Evolutionary conservation across 2,888 invertebrate genomes (phyloP), one percentile per base, ranked within the genome.

Genomic region (Rhingia campestris): DNA sequence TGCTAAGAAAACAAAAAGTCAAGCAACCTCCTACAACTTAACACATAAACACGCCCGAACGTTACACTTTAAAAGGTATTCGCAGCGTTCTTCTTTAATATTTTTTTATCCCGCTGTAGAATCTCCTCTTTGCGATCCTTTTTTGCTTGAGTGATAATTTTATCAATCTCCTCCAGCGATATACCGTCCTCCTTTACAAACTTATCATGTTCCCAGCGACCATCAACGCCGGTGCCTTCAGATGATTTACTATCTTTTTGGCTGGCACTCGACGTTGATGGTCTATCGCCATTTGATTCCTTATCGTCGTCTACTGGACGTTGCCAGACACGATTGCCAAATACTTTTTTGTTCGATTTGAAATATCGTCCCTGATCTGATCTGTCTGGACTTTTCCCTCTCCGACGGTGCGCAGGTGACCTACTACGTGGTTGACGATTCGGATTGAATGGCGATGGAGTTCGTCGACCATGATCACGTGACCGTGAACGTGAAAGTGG

Each of bases 81-180:
- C 9, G 64, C n/a, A 6, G 72, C 22, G 30, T 67, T 80, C 75
- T 90, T 90, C 67, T 92, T 92, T 43, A 92, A 87, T 72, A 92
- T 90, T 86, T 92, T 91, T 88, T 92, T 93, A 87, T 93, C 93
- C 80, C 93, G 90, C 86, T 93, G 92, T 37, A 93, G 88, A 89
- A 93, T 93, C 80, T 93, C 93, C 86, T 93, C 93, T 87, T 93
- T 93, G 72, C 93, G 93, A 86, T 93, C 93, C 86, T 92, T 93
- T 88, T 93, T 93, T 9, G 92, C 92, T 87, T 93, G 93, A 86
- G 90, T 92, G 49, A 93, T 90, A 87, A 93, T 93, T 87, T 93
- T 92, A 88, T 93, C 93, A 88, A 93, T 93, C 87, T 93, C 93
- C 77, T 93, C 93, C 63, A 93, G 86, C 87, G 92, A 88, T 9